Conservation (phyloP, 1,140 invertebrate species). For the Bombus breviceps region DNA sequence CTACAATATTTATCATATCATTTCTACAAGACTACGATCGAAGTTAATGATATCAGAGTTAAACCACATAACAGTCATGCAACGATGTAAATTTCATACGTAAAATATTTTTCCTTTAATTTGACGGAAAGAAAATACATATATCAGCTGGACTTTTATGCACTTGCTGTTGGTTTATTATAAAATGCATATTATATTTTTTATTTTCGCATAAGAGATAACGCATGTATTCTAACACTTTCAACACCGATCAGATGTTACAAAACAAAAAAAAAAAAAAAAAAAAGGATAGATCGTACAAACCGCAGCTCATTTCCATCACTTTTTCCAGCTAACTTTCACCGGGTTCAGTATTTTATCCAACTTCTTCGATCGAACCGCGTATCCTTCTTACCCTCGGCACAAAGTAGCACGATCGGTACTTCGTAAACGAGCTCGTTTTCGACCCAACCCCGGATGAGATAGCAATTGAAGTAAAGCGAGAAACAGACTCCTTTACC, state of each 20-base stretch:
- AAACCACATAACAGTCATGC: neutral
- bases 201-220: no score
- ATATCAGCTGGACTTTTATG: no score
- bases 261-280: neutral
- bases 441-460: neutral
- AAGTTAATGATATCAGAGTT: neutral
- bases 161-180: no score
- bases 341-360: neutral
- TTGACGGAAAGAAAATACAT: neutral
- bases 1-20: neutral
- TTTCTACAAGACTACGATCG: neutral
- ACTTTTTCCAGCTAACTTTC: neutral
- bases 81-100: neutral
- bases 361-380: neutral
- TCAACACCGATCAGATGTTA: no score
- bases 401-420: neutral
- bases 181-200: no score
- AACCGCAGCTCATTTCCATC: neutral
- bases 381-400: neutral
- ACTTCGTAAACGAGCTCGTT: constrained; percentile 5
- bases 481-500: neutral
- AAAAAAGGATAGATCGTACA: neutral
- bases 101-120: neutral
- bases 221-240: no score
- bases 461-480: constrained; percentile 6